phyloP scores from a whole-genome alignment of 1,140 invertebrate genomes.

The Drosophila arawakana region DNA sequence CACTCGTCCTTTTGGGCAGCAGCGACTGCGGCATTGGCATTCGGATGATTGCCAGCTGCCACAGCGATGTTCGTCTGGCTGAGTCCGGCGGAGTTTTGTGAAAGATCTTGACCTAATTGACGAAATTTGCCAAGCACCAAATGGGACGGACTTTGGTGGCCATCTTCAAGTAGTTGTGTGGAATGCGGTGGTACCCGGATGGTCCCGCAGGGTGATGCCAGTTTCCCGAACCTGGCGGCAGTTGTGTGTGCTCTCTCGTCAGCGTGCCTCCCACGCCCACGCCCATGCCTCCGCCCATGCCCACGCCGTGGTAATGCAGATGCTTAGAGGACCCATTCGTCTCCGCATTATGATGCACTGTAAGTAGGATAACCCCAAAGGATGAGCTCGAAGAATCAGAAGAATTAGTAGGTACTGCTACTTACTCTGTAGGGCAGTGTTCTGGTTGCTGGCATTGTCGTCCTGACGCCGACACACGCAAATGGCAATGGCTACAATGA shows the following conservation, averaged over 20 bases:
- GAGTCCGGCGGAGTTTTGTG: conserved; percentile 73
- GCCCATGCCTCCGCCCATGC: conserved; percentile 24
- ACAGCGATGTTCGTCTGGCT: conserved; percentile 77
- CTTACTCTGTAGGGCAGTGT: conserved; percentile 77
- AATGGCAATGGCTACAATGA: conserved; percentile 88
- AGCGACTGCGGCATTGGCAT: conserved; percentile 78
- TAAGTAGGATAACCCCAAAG: conserved; percentile 1
- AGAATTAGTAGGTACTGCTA: not conserved
- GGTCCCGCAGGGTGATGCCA: conserved; percentile 96
- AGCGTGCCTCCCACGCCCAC: conserved; percentile 79
- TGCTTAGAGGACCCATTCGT: conserved; percentile 90
- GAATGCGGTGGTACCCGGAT: conserved; percentile 88
- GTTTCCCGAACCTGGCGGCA: conserved; percentile 91
- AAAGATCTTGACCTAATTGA: conserved; percentile 85
- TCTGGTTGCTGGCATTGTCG: conserved; percentile 85
- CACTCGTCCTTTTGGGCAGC: conserved; percentile 89
- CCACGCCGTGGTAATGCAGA: conserved; percentile 83
- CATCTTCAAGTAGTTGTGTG: conserved; percentile 84
- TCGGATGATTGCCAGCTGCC: conserved; percentile 75
- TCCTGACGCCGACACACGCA: conserved; percentile 90
- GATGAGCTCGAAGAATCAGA: not conserved
- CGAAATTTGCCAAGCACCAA: conserved; percentile 85
- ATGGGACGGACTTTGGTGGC: conserved; percentile 85
- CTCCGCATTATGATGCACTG: conserved; percentile 93
- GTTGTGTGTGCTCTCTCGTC: conserved; percentile 84